These are phyloP conservation scores for Propsilocerus akamusi DNA, from an alignment of 1,140 invertebrate species.

Conservation along the genomic window DNA sequence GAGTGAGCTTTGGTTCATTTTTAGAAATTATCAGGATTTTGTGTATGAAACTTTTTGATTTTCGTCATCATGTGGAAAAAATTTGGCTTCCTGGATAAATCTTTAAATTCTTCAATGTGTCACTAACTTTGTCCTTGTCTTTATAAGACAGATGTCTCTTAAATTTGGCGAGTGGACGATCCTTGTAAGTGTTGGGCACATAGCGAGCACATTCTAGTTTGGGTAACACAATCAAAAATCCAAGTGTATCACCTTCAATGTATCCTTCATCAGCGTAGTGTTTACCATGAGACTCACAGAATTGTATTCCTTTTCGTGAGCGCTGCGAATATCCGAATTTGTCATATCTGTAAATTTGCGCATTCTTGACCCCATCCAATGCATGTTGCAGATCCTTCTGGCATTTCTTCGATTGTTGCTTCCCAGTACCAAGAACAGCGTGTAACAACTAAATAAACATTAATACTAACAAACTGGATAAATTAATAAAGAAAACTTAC, in stretches of 20 bases:
- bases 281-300: constrained; percentile 88
- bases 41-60: too few species aligned
- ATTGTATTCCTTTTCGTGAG: constrained; percentile 58
- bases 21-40: too few species aligned
- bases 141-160: constrained; percentile 97
- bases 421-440: constrained; percentile 91
- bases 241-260: constrained; percentile 82
- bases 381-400: constrained; percentile 75
- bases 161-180: constrained; percentile 91
- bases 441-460: constrained; percentile 59
- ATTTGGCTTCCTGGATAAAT: constrained; percentile 64
- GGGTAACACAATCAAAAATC: constrained; percentile 74
- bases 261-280: constrained; percentile 77
- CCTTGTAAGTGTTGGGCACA: constrained; percentile 82
- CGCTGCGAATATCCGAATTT: constrained; percentile 98
- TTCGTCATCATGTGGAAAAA: too few species aligned
- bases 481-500: too few species aligned
- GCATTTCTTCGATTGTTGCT: constrained; percentile 82
- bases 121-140: constrained; percentile 85
- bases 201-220: constrained; percentile 35
- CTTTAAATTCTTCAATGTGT: constrained; percentile 65
- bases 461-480: too few species aligned
- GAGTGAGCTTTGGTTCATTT: too few species aligned
- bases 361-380: constrained; percentile 89
- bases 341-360: constrained; percentile 94